Evolutionary conservation across 2,888 invertebrate species (phyloP), one percentile per base, ranked within the genome.

Genomic region (Homarus gammarus): DNA sequence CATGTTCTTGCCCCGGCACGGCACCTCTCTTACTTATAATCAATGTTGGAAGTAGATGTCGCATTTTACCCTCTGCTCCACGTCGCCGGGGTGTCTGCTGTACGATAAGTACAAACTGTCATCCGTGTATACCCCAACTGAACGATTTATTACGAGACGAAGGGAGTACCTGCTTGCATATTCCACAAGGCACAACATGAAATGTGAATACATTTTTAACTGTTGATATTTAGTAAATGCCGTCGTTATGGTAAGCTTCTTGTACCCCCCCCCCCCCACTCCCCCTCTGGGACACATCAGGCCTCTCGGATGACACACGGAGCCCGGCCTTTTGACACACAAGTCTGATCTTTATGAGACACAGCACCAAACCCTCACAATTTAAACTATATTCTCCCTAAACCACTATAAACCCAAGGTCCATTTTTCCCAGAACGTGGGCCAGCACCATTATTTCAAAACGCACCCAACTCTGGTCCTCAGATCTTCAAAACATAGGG

Each of bases 251-350:
- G 44, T 44, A 44, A 44, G 6, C 44, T 44, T 8, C 6, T 44
- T 44, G 44, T 1, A 10, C 0, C 68, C 22, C 33, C 33, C 31
- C 64, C 22, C 64, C 64, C 64, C 64, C 22, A 10, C 18, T 6
- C 70, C 70, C 6, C 33, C 72, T 10, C 38, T 5, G 72, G 33
- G 22, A 10, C 8, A 1, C 18, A 68, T 10, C 0, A 31, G 36
- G 72, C 72, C 72, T 72, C 72, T 72, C 72, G 33, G 31, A 72
- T 72, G 72, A 72, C 72, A 72, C 72, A 72, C 38, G 18, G 33
- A 22, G 36, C 36, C 33, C 36, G 36, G 72, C 72, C 72, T 72
- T 72, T 72, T 72, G 72, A 72, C 72, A 72, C 72, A 33, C 72
- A 68, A 68, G 72, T 72, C 72, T 72, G 33, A 38, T 31, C 72